A percentile compares a stretch with the other conserved stretches of the same genome.
Conservation (phyloP, 2,797 vertebrate genomes). For the Microcaecilia unicolor region DNA sequence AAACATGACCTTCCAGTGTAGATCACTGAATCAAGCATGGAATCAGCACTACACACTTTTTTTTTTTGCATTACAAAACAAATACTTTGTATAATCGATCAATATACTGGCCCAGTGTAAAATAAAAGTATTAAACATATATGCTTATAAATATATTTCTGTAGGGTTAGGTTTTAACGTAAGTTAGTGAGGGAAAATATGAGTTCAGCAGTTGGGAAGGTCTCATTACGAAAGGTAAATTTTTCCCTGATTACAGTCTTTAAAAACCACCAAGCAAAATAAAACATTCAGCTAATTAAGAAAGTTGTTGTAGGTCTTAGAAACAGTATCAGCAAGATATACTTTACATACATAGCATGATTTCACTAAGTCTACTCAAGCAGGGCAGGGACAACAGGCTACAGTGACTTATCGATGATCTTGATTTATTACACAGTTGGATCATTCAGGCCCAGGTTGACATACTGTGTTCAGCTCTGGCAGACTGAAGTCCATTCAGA, state of each 20-base stretch:
- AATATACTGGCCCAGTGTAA: slow-evolving; percentile 28
- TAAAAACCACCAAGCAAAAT: no score
- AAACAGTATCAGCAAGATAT: slow-evolving; percentile 24
- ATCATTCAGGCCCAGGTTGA: no score
- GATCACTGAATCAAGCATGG: neutral
- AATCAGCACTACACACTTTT: neutral
- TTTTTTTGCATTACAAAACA: neutral
- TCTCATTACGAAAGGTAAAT: slow-evolving; percentile 7
- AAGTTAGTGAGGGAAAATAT: slow-evolving; percentile 4
- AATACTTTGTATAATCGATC: neutral
- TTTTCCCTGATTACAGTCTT: slow-evolving; percentile 2
- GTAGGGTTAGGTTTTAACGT: no score
- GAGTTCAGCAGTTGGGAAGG: slow-evolving; percentile 14
- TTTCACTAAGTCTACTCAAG: slow-evolving; percentile 37
- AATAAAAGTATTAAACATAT: slow-evolving; percentile 43
- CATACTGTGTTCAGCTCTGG: no score
- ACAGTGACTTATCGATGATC: no score
- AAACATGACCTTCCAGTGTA: slow-evolving; percentile 21
- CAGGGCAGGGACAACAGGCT: no score
- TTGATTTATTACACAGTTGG: no score
- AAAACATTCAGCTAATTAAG: slow-evolving; percentile 3
- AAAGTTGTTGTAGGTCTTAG: slow-evolving; percentile 18
- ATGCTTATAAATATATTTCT: no score
- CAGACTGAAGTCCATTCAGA: no score
- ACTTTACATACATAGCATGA: slow-evolving; percentile 16